These are phyloP conservation scores for Neoaliturus tenellus DNA, from an alignment of 2,888 invertebrate species.

Conservation along the genomic window DNA sequence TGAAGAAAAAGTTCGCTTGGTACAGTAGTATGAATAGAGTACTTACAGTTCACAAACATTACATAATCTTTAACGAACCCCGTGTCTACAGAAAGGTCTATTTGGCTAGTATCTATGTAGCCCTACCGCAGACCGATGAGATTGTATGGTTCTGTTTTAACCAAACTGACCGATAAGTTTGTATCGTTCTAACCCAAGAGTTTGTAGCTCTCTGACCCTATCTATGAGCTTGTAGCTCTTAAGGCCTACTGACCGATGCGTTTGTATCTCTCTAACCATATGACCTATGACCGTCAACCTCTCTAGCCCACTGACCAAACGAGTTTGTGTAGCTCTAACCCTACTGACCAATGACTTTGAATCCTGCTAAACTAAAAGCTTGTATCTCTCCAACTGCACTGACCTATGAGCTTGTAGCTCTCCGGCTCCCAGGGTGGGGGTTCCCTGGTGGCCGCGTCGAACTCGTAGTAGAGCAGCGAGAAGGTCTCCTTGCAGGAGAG, in stretches of 20 bases:
- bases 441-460: conserved; percentile 94
- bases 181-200: conserved; percentile 74
- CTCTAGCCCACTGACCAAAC: too few species aligned
- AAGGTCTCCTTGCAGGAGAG: conserved; percentile 98
- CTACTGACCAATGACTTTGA: too few species aligned
- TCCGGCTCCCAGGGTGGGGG: conserved; percentile 97
- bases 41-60: too few species aligned
- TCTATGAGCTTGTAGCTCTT: conserved; percentile 95
- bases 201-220: neutral
- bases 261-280: conserved; percentile 96
- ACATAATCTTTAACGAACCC: too few species aligned
- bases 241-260: conserved; percentile 80
- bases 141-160: too few species aligned
- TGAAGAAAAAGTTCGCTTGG: too few species aligned
- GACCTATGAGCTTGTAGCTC: conserved; percentile 93
- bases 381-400: conserved; percentile 91
- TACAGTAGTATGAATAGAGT: too few species aligned
- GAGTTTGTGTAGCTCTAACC: too few species aligned
- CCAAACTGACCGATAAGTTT: conserved; percentile 84
- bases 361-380: conserved; percentile 89
- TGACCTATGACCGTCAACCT: too few species aligned
- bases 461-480: conserved; percentile 95
- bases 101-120: too few species aligned
- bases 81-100: too few species aligned
- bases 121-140: too few species aligned